Conservation (phyloP, 2,888 invertebrate genomes). For the Digitonthophagus gazella region DNA sequence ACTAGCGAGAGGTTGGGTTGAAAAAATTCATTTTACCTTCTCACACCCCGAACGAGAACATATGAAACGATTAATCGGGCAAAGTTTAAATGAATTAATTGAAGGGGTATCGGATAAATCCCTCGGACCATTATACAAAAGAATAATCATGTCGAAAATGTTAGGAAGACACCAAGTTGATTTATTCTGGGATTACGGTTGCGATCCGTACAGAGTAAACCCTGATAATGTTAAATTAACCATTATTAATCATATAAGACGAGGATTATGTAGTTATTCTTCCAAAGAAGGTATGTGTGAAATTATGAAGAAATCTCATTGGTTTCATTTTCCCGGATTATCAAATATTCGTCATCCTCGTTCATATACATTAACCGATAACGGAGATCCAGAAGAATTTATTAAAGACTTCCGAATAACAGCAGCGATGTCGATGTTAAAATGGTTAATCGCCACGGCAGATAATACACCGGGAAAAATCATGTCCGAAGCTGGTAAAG, state of each 20-base stretch:
- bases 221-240: conserved; percentile 44
- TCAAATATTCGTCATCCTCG: conserved; percentile 70
- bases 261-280: conserved; percentile 51
- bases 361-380: conserved; percentile 63
- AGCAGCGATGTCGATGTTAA: conserved; percentile 73
- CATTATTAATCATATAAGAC: conserved; percentile 44
- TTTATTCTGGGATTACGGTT: conserved; percentile 66
- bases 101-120: conserved; percentile 41
- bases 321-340: conserved; percentile 53
- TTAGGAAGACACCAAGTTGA: conserved; percentile 63
- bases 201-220: conserved; percentile 43
- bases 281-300: conserved; percentile 57
- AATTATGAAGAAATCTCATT: conserved; percentile 61
- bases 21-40: conserved; percentile 58
- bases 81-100: conserved; percentile 40
- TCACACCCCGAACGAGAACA: conserved; percentile 38
- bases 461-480: conserved; percentile 38
- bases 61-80: conserved; percentile 35
- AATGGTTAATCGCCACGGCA: conserved; percentile 55
- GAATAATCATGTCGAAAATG: conserved; percentile 59
- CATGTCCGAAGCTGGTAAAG: conserved; percentile 55
- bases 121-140: conserved; percentile 39
- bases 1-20: conserved; percentile 69
- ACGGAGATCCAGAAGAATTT: conserved; percentile 60
- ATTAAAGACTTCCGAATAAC: conserved; percentile 74